A percentile compares a stretch with the other conserved stretches of the same genome.
These are phyloP conservation scores for Megastigmus dorsalis DNA, from an alignment of 2,888 invertebrate genomes.

Conservation along the genomic window DNA sequence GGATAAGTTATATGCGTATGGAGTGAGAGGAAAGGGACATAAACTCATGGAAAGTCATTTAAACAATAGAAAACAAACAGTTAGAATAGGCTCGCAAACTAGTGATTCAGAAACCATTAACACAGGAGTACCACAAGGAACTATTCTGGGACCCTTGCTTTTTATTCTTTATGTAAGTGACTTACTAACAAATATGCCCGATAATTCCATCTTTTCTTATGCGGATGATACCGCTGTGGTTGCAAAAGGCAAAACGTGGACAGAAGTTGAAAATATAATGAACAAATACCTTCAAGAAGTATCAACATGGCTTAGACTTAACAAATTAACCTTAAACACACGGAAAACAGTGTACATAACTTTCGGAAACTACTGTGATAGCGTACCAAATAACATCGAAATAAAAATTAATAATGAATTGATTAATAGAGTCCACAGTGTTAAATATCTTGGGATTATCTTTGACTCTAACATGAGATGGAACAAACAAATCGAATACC, in stretches of 20 bases:
- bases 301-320: neutral
- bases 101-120: neutral
- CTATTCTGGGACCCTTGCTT: too few species aligned
- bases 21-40: neutral
- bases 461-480: neutral
- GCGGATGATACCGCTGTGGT: too few species aligned
- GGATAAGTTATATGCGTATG: neutral
- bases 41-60: neutral
- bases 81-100: neutral
- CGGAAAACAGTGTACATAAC: too few species aligned
- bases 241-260: too few species aligned
- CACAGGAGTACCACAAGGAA: neutral
- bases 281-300: neutral
- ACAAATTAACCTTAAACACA: neutral
- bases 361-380: too few species aligned
- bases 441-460: neutral
- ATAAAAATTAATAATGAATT: neutral
- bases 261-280: slow-evolving; percentile 1
- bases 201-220: neutral
- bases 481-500: neutral
- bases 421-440: neutral
- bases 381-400: neutral
- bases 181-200: neutral
- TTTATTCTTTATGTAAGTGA: neutral
- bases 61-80: too few species aligned